Evolutionary conservation across 2,888 invertebrate species (phyloP), one percentile per base, ranked within the genome.

Genomic region (Lordiphosa andalusiaca): DNA sequence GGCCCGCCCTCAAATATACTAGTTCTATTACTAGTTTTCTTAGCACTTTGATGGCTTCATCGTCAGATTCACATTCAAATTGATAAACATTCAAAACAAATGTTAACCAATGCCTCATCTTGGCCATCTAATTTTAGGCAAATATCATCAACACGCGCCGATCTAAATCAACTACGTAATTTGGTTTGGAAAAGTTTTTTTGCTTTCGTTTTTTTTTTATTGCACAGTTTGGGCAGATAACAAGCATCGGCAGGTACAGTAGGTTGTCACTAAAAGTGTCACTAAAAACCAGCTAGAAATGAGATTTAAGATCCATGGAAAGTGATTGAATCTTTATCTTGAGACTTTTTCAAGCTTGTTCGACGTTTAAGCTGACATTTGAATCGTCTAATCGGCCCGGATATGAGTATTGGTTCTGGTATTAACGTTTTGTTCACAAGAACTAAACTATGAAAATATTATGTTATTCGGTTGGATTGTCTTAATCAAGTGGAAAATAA

Each of bases 91-190:
- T 39, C 16, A 33, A 19, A 40, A 10, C 40, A 40, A 16, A 40
- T 16, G 21, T 21, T 30, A 38, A n/a, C 3, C 21, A 12, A 19
- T 19, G 19, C 30, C 23, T 12, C 19, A 30, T 39, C 19, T 19
- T 39, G 21, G 21, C 3, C 9, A 12, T 3, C 78, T 77, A 77
- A 75, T 63, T 75, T 69, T 78, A 76, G 73, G 42, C 40, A 49
- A 46, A 57, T 55, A 37, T 60, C 44, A 12, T 41, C 35, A 44
- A 57, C 75, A 71, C 71, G 48, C 62, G 66, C 60, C 13, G 54
- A 4, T 12, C 48, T 25, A 60, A 52, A 60, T 21, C 53, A 41
- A 13, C 63, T 63, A 54, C 77, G 72, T 65, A 68, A 61, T 66
- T 61, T 57, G 36, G 33, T 41, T 62, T 53, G 58, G 51, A 65